A percentile compares a stretch with the other conserved stretches of the same genome.
These are phyloP conservation scores for Clarias pachynema DNA, from an alignment of 2,797 vertebrate genomes.

Conservation along the genomic window DNA sequence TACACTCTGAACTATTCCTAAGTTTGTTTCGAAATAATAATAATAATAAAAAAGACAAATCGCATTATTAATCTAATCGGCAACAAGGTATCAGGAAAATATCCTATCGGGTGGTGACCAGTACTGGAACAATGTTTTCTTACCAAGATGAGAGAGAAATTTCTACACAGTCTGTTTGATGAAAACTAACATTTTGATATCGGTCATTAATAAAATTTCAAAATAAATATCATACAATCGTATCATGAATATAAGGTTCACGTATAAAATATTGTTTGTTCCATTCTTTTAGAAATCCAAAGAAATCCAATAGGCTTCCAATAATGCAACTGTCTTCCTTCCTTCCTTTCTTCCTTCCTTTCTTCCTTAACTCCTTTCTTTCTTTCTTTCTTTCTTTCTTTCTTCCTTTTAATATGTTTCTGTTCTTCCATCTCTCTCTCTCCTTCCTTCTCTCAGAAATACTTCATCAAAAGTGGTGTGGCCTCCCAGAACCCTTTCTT, in stretches of 20 bases:
- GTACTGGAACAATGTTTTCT: neutral
- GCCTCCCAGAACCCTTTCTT: conserved; percentile 36
- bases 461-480: conserved; percentile 36
- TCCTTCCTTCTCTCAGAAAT: conserved; percentile 26
- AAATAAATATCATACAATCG: neutral
- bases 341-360: conserved; percentile 22
- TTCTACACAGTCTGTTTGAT: neutral
- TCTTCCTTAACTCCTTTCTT: conserved; percentile 10
- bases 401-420: neutral
- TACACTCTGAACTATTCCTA: no score
- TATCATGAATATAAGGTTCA: neutral
- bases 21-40: no score
- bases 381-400: neutral
- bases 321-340: conserved; percentile 21
- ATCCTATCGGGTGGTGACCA: no score
- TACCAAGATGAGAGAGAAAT: neutral
- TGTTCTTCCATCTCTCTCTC: neutral
- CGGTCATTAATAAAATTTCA: neutral
- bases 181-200: neutral
- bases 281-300: neutral
- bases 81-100: no score
- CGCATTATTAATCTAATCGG: no score
- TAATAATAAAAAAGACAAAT: no score
- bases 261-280: no score
- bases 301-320: neutral